phyloP scores from a whole-genome alignment of 2,797 vertebrate species.

The Hephaestus fuliginosus region DNA sequence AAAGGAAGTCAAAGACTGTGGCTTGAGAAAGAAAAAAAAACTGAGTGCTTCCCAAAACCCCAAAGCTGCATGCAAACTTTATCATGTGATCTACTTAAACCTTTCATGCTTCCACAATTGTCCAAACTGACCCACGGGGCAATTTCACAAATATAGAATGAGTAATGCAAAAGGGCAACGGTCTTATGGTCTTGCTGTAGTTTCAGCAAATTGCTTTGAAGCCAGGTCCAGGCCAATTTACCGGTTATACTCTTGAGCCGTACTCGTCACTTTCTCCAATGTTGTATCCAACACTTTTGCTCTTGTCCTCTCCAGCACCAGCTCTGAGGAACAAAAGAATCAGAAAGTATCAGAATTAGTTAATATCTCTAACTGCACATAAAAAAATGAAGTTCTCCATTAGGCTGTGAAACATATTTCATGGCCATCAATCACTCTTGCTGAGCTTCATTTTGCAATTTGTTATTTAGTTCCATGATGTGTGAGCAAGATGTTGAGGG shows the following conservation, averaged over 20 bases:
- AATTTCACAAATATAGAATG: constrained; percentile 53
- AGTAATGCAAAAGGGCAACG: constrained; percentile 41
- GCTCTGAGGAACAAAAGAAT: constrained; percentile 72
- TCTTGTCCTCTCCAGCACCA: constrained; percentile 75
- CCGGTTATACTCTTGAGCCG: constrained; percentile 82
- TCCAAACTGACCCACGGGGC: constrained; percentile 40
- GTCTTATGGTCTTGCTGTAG: constrained; percentile 23
- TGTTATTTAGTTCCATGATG: constrained; percentile 11
- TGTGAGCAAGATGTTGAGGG: not conserved
- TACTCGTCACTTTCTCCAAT: constrained; percentile 80
- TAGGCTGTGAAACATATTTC: not conserved
- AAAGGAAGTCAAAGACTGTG: constrained; percentile 55
- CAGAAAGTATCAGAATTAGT: not conserved
- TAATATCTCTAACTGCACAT: not conserved
- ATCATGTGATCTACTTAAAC: constrained; percentile 53
- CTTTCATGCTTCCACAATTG: constrained; percentile 39
- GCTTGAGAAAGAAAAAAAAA: constrained; percentile 53
- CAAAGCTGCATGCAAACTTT: constrained; percentile 57
- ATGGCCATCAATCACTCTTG: not conserved
- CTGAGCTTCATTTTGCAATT: not conserved
- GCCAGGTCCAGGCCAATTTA: not conserved
- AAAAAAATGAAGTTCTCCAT: not conserved
- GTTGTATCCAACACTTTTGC: constrained; percentile 83
- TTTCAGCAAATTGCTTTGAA: constrained; percentile 40
- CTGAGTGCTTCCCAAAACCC: constrained; percentile 35